Evolutionary conservation across 2,797 vertebrate genomes (phyloP).

Genomic region (Parauchenoglanis ngamensis): DNA sequence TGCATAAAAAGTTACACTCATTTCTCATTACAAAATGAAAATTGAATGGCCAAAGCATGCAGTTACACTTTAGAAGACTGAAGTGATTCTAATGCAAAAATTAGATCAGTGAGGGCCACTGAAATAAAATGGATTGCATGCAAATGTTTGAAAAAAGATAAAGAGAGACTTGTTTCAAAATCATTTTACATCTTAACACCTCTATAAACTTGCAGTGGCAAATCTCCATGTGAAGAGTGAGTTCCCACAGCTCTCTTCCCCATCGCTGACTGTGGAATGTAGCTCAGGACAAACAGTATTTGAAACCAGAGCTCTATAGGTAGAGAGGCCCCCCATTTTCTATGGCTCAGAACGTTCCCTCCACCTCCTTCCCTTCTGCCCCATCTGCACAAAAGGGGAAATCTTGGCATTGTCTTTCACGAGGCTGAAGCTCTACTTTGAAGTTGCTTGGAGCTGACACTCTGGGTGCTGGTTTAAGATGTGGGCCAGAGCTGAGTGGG

Average conservation of each 20-base stretch:
- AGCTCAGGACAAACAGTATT: slow-evolving; percentile 53
- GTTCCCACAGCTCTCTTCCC: slow-evolving; percentile 37
- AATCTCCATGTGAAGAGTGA: slow-evolving; percentile 30
- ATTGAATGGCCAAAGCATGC: not conserved
- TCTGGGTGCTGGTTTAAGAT: slow-evolving; percentile 52
- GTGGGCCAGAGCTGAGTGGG: slow-evolving; percentile 29
- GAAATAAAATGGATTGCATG: not conserved
- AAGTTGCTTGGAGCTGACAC: slow-evolving; percentile 58
- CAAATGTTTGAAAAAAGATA: not conserved
- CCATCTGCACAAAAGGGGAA: slow-evolving; percentile 60
- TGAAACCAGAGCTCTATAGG: slow-evolving; percentile 55
- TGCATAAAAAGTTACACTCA: not conserved
- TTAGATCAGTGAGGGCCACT: no score
- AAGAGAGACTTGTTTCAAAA: not conserved
- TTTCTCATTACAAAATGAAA: not conserved
- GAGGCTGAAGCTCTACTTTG: slow-evolving; percentile 59
- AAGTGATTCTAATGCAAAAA: not conserved
- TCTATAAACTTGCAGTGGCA: slow-evolving; percentile 7
- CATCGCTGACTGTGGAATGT: slow-evolving; percentile 43
- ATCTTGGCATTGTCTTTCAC: slow-evolving; percentile 64
- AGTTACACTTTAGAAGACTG: not conserved
- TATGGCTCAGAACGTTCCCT: slow-evolving; percentile 41
- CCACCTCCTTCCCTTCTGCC: slow-evolving; percentile 38
- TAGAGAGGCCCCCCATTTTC: slow-evolving; percentile 51
- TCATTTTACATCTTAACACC: slow-evolving; percentile 28